Evolutionary conservation across 1,140 invertebrate species (phyloP).

Genomic region (Philopotamus ludificatus): DNA sequence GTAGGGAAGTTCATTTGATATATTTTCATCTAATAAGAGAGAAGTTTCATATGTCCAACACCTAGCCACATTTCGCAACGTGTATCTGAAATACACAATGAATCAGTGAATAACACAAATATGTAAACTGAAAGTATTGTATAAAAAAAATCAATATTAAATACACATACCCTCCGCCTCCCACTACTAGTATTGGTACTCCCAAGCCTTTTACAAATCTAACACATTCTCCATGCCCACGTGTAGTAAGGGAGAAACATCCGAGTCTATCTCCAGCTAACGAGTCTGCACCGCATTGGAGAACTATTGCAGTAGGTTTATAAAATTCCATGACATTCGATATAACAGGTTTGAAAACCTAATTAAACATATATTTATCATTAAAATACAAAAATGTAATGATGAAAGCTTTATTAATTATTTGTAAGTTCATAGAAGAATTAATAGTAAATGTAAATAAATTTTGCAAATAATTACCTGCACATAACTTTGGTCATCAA

Average conservation of each 20-base stretch:
- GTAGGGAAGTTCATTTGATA: slow-evolving; percentile 89
- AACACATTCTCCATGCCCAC: slow-evolving; percentile 93
- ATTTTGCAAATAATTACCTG: slow-evolving; percentile 53
- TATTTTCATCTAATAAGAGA: slow-evolving; percentile 84
- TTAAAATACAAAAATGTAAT: too few relatives aligned
- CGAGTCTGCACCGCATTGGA: slow-evolving; percentile 98
- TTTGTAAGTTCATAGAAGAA: background rate
- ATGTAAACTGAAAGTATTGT: background rate
- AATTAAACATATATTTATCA: too few relatives aligned
- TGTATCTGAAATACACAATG: slow-evolving; percentile 70
- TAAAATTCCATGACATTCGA: slow-evolving; percentile 95
- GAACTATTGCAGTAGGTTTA: slow-evolving; percentile 92
- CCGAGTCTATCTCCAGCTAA: slow-evolving; percentile 87
- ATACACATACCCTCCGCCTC: slow-evolving; percentile 76
- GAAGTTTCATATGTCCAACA: slow-evolving; percentile 99
- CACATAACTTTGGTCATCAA: slow-evolving; percentile 91
- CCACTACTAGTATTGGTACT: slow-evolving; percentile 91
- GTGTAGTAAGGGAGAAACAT: slow-evolving; percentile 58
- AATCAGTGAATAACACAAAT: slow-evolving; percentile 37
- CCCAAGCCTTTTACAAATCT: slow-evolving; percentile 94
- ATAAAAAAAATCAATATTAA: slow-evolving; percentile 15
- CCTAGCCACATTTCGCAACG: slow-evolving; percentile 93
- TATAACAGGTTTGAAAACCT: slow-evolving; percentile 93
- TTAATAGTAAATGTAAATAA: background rate
- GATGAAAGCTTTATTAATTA: too few relatives aligned